Percentiles rank a stretch among this genome's conserved stretches.
Evolutionary conservation across 2,888 invertebrate genomes (phyloP).

Genomic region (Orthosia gothica): DNA sequence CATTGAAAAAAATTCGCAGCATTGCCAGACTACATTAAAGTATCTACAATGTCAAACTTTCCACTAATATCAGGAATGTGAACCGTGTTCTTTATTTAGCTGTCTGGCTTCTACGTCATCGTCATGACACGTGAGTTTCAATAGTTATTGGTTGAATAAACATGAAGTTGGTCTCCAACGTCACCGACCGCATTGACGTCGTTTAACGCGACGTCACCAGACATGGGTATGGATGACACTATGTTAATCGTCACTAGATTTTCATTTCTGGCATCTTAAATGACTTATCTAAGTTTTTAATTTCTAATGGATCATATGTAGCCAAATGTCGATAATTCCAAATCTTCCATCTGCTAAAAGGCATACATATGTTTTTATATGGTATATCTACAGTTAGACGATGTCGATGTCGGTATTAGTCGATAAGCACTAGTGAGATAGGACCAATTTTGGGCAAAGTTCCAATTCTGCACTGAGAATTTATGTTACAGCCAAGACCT

Average conservation of each 20-base stretch:
- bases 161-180: slow-evolving; percentile 64
- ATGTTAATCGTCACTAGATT: slow-evolving; percentile 53
- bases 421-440: slow-evolving; percentile 54
- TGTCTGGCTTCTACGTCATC: slow-evolving; percentile 61
- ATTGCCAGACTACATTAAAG: slow-evolving; percentile 30
- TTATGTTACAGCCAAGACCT: slow-evolving; percentile 54
- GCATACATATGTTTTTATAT: neutral
- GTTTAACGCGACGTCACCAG: slow-evolving; percentile 71
- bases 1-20: neutral
- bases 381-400: slow-evolving; percentile 18
- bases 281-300: neutral
- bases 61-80: slow-evolving; percentile 50
- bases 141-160: slow-evolving; percentile 64
- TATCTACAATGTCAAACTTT: slow-evolving; percentile 42
- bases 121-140: slow-evolving; percentile 63
- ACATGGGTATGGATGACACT: slow-evolving; percentile 54
- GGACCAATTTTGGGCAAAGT: slow-evolving; percentile 61
- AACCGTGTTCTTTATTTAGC: slow-evolving; percentile 56
- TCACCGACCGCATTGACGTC: slow-evolving; percentile 75
- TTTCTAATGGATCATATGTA: neutral
- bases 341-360: slow-evolving; percentile 22
- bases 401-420: slow-evolving; percentile 45
- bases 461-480: slow-evolving; percentile 57
- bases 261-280: slow-evolving; percentile 24
- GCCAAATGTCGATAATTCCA: neutral